A percentile compares a stretch with the other conserved stretches of the same genome.
These are phyloP conservation scores for Nautilus pompilius DNA, from an alignment of 1,140 invertebrate genomes.

Conservation along the genomic window DNA sequence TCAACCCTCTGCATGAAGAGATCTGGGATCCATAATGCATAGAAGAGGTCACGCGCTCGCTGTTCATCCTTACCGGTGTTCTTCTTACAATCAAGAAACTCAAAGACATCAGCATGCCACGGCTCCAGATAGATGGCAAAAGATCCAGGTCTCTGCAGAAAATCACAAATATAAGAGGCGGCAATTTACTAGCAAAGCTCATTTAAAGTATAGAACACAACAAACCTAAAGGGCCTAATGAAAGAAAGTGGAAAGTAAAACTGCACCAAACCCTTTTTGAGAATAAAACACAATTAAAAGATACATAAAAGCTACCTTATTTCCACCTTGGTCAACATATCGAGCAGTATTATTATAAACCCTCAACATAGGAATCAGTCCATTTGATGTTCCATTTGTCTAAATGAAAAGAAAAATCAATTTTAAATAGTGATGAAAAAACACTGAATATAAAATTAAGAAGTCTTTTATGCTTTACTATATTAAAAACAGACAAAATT, in stretches of 20 bases:
- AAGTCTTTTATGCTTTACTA: no score
- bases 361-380: constrained; percentile 94
- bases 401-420: constrained; percentile 28
- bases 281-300: no score
- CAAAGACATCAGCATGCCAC: constrained; percentile 98
- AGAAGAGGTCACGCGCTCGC: constrained; percentile 91
- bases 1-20: constrained; percentile 97
- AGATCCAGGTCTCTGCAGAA: constrained; percentile 83
- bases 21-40: constrained; percentile 97
- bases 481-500: no score
- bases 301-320: constrained; percentile 68
- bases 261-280: no score
- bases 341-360: constrained; percentile 95
- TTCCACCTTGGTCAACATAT: constrained; percentile 98
- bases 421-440: no score
- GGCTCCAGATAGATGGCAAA: constrained; percentile 98
- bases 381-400: constrained; percentile 94
- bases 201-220: no score
- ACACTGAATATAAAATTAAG: no score
- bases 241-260: neutral
- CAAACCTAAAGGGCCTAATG: no score
- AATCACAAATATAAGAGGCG: neutral
- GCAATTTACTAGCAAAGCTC: no score
- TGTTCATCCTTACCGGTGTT: constrained; percentile 65
- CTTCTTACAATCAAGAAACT: constrained; percentile 90